These are phyloP conservation scores for Drosophila novamexicana DNA, from an alignment of 1,140 invertebrate genomes.

Conservation along the genomic window DNA sequence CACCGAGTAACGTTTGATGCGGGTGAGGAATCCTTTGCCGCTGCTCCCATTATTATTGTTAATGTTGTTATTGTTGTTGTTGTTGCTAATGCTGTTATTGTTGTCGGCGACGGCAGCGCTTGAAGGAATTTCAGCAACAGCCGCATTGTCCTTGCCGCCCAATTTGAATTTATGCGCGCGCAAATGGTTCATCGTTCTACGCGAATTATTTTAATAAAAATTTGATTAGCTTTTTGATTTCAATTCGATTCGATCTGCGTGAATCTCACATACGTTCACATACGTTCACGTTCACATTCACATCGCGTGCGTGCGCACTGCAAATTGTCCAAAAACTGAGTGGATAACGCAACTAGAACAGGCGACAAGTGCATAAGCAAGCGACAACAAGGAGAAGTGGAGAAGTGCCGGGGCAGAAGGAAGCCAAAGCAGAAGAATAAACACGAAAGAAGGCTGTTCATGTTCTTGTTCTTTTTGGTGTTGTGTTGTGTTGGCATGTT, in stretches of 20 bases:
- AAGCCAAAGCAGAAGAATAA: slow-evolving; percentile 47
- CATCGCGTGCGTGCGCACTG: slow-evolving; percentile 46
- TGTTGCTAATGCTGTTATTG: slow-evolving; percentile 32
- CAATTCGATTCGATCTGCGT: slow-evolving; percentile 7
- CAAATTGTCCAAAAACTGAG: slow-evolving; percentile 39
- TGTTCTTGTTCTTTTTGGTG: slow-evolving; percentile 1
- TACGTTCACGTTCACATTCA: not conserved
- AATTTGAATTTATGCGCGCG: slow-evolving; percentile 78
- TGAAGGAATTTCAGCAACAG: slow-evolving; percentile 46
- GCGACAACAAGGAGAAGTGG: slow-evolving; percentile 9
- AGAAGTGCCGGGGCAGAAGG: slow-evolving; percentile 27
- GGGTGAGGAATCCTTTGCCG: slow-evolving; percentile 67
- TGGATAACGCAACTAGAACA: slow-evolving; percentile 28
- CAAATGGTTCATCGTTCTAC: slow-evolving; percentile 76
- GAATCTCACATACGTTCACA: not conserved
- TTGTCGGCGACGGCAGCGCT: slow-evolving; percentile 25
- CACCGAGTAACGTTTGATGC: slow-evolving; percentile 81
- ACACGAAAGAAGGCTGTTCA: slow-evolving; percentile 25
- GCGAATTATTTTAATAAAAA: not conserved
- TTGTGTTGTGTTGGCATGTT: not conserved
- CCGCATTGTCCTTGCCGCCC: slow-evolving; percentile 62
- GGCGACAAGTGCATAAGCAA: slow-evolving; percentile 33
- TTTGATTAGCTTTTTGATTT: slow-evolving; percentile 11
- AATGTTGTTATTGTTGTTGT: slow-evolving; percentile 39
- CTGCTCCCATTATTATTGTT: slow-evolving; percentile 36